Evolutionary conservation across 2,797 vertebrate genomes (phyloP).

Genomic region (Coregonus sp.): DNA sequence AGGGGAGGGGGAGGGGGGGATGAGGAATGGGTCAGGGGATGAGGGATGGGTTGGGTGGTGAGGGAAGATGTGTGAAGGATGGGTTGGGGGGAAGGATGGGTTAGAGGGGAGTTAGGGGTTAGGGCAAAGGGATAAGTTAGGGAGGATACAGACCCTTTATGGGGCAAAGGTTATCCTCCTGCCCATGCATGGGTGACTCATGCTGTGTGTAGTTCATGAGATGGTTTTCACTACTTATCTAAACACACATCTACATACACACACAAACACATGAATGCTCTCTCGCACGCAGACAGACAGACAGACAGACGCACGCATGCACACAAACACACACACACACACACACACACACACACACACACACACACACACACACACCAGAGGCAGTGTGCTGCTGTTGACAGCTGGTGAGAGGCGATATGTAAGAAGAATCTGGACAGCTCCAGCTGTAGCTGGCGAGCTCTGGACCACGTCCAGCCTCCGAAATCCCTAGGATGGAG

Average conservation of each 20-base stretch:
- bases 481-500: constrained; percentile 14
- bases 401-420: constrained; percentile 47
- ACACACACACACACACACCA: constrained; percentile 11
- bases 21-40: constrained; percentile 1
- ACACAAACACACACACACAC: constrained; percentile 12
- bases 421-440: constrained; percentile 28
- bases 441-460: constrained; percentile 27
- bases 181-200: not conserved
- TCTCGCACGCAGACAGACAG: constrained; percentile 19
- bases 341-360: constrained; percentile 12
- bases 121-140: not conserved
- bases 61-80: constrained; percentile 30
- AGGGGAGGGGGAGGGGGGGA: not conserved
- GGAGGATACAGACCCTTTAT: constrained; percentile 1
- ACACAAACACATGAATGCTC: constrained; percentile 23
- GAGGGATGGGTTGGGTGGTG: constrained; percentile 18
- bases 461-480: constrained; percentile 28
- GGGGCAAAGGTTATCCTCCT: constrained; percentile 10
- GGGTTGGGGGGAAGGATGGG: constrained; percentile 19
- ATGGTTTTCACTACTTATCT: not conserved
- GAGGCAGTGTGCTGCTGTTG: constrained; percentile 22
- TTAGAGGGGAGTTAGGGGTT: not conserved
- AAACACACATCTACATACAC: constrained; percentile 10
- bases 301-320: constrained; percentile 26
- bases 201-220: not conserved